Evolutionary conservation across 2,797 vertebrate species (phyloP).

Genomic region (Lemur catta): DNA sequence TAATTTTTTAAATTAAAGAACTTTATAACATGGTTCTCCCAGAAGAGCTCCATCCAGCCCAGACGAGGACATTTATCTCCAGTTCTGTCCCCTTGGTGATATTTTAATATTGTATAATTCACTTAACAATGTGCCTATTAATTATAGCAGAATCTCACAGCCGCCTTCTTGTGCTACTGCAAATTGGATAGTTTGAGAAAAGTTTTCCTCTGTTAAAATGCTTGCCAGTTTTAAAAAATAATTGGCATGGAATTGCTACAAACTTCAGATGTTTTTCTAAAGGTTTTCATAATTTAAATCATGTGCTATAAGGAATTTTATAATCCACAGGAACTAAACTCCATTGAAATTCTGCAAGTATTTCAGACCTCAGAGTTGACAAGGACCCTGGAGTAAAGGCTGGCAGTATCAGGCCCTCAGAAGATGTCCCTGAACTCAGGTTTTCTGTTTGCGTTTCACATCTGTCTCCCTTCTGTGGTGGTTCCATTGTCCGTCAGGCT

Average conservation of each 20-base stretch:
- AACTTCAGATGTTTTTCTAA: slow-evolving; percentile 39
- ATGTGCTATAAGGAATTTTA: background rate
- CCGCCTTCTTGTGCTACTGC: slow-evolving; percentile 7
- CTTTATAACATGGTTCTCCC: slow-evolving; percentile 66
- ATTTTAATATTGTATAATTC: slow-evolving; percentile 74
- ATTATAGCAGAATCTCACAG: slow-evolving; percentile 58
- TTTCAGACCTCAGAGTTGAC: background rate
- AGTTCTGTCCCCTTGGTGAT: slow-evolving; percentile 56
- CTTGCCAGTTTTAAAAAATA: background rate
- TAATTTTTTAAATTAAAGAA: slow-evolving; percentile 83
- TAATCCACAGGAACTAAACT: background rate
- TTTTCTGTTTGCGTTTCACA: fast-evolving
- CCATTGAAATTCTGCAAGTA: background rate
- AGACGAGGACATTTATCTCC: slow-evolving; percentile 77
- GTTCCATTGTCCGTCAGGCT: background rate
- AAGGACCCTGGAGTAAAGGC: background rate
- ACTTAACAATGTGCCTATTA: slow-evolving; percentile 75
- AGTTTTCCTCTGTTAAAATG: background rate
- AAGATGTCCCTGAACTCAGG: fast-evolving
- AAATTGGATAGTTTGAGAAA: slow-evolving; percentile 29
- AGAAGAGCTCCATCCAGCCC: slow-evolving; percentile 61
- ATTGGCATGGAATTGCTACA: background rate
- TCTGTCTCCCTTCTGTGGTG: background rate
- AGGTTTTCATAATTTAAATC: background rate
- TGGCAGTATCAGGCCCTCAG: background rate